Evolutionary conservation across 1,140 invertebrate genomes (phyloP), one percentile per base, ranked within the genome.

Genomic region (Sesamia nonagrioides): DNA sequence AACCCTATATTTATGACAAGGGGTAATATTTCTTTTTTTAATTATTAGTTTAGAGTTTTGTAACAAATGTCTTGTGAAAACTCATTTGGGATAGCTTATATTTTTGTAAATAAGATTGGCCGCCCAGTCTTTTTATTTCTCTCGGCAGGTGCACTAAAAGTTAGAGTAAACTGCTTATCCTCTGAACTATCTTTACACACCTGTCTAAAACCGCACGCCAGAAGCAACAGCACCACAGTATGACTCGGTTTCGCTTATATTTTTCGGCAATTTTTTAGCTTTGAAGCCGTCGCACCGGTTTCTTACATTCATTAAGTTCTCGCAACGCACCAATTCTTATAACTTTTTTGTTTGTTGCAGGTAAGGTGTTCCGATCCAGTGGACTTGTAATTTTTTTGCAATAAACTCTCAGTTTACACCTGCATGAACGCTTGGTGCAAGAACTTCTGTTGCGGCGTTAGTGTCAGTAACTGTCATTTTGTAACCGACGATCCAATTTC

Each of bases 271-370:
- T 27, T 56, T 21, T 27, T 58, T 60, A 33, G 6, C 9, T 21
- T 42, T 21, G 17, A 45, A 66, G 17, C 66, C 42, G 40, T 18
- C 61, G 35, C 35, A 66, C 61, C 61, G 61, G 40, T 66, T 66
- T 58, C 18, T 52, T 58, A 18, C 60, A 58, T 58, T 35, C 17
- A 73, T 73, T 73, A 35, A 33, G 35, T 69, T 68, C 58, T 50
- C 40, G 56, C 45, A 52, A 76, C 56, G 56, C 69, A 73, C 45
- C n/a, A 52, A 52, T 50, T 76, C 58, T 66, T 11, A 76, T 37
- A 48, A 33, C 18, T 50, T 75, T 60, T 80, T 80, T 58, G 17
- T 68, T 82, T 82, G 81, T 82, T 82, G 11, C 81, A 82, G 81
- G 81, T 82, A 82, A 82, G 35, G n/a, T 63, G 74, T 77, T 82